Percentiles rank a stretch among this genome's conserved stretches.
Conservation (phyloP, 2,888 invertebrate genomes). For the Ectemnius lituratus region DNA sequence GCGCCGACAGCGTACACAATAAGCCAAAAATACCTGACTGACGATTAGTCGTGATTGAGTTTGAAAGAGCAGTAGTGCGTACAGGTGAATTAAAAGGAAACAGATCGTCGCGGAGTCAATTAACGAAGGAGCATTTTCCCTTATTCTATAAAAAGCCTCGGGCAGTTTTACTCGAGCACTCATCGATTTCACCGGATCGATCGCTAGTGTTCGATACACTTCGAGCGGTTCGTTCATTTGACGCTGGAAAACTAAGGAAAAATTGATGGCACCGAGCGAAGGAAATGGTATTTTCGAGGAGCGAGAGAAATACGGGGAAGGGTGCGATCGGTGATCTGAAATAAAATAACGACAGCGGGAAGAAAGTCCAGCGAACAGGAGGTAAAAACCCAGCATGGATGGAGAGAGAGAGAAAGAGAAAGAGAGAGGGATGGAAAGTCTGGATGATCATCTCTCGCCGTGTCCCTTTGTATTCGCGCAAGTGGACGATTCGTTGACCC, state of each 20-base stretch:
- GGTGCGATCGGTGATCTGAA: not conserved
- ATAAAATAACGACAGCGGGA: not conserved
- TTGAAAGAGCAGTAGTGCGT: too few relatives aligned
- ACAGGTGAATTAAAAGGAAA: too few relatives aligned
- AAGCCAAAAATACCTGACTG: too few relatives aligned
- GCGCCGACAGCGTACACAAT: too few relatives aligned
- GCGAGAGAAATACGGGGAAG: not conserved
- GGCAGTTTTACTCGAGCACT: not conserved
- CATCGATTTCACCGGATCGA: not conserved
- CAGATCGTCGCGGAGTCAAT: too few relatives aligned
- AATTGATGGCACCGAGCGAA: not conserved
- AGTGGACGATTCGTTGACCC: conserved; percentile 51
- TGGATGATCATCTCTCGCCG: conserved; percentile 7
- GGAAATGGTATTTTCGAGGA: not conserved
- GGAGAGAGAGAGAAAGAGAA: not conserved
- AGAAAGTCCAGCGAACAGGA: not conserved
- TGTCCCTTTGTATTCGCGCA: conserved; percentile 42
- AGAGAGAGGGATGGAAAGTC: not conserved
- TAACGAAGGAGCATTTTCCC: too few relatives aligned
- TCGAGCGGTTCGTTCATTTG: not conserved
- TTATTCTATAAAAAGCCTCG: too few relatives aligned
- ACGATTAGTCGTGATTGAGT: too few relatives aligned
- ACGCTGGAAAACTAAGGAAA: not conserved
- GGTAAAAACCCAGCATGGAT: not conserved
- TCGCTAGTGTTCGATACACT: not conserved